These are phyloP conservation scores for Rhamnusium bicolor DNA, from an alignment of 2,888 invertebrate species.

Conservation along the genomic window DNA sequence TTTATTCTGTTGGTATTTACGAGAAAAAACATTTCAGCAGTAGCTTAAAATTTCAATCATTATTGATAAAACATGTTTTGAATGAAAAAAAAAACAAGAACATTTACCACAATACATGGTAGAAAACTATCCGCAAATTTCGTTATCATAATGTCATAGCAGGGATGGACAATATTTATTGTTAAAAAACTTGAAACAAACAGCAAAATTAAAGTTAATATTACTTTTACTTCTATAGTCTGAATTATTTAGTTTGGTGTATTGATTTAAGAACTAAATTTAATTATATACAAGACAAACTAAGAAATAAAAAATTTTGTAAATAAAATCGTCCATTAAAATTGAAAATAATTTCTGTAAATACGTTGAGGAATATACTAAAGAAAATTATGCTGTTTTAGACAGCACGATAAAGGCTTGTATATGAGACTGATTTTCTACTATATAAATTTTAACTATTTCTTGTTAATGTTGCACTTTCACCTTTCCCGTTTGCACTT, in stretches of 20 bases:
- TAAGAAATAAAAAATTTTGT: constrained; percentile 24
- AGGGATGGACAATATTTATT: no score
- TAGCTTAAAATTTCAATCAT: no score
- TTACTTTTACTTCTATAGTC: not conserved
- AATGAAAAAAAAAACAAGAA: not conserved
- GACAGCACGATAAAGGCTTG: constrained; percentile 60
- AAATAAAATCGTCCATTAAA: constrained; percentile 47
- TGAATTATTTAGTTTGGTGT: constrained; percentile 35
- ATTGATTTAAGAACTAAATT: constrained; percentile 20
- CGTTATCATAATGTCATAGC: no score
- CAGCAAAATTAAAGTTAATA: not conserved
- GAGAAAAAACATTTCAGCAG: no score
- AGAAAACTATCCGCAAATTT: no score
- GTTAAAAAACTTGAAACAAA: no score
- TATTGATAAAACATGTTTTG: no score
- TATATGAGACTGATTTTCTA: constrained; percentile 68
- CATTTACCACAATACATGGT: not conserved
- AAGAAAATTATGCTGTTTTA: constrained; percentile 41
- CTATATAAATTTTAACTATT: constrained; percentile 58
- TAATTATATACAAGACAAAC: not conserved
- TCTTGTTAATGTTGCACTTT: constrained; percentile 55
- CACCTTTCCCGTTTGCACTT: constrained; percentile 40
- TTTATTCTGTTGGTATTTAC: no score
- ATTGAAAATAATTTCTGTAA: constrained; percentile 36
- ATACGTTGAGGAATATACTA: constrained; percentile 39